Evolutionary conservation across 2,888 invertebrate genomes (phyloP), one percentile per base, ranked within the genome.

Genomic region (Troides helena): DNA sequence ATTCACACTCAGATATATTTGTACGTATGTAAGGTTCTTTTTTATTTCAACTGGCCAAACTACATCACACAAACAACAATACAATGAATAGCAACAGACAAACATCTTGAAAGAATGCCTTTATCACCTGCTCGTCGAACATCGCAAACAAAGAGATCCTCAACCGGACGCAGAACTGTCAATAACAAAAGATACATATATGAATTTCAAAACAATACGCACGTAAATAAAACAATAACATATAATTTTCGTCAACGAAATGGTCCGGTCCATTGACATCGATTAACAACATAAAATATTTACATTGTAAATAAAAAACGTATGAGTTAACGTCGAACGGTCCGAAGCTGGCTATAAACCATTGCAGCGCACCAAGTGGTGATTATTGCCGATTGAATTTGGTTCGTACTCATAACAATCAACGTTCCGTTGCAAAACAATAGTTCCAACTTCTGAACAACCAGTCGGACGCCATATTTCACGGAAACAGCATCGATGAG

Each of bases 371-470:
- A 73, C 68, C 72, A 71, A 81, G 78, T 61, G 58, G 62, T 70
- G 70, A 66, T 70, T 62, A 70, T 70, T 58, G 66, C 50, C 66
- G 66, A 66, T 70, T 70, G 70, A 70, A 66, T 66, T 70, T 59
- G 69, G 62, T 62, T 80, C 84, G 83, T 81, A 85, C 83, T 75
- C 85, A 88, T 79, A 88, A 88, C 88, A 88, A 82, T 68, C 77
- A 68, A 63, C 73, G 72, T 70, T 73, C 75, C 75, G 76, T 85
- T 79, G 74, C 82, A 85, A 84, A 88, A 88, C 89, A 88, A 77
- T 75, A 73, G 71, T 63, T 23, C n/a, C 58, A 30, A 23, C 23
- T 46, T 66, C 58, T n/a, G 58, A 70, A 66, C 70, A 70, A 80
- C 75, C 83, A 87, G 84, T 84, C 75, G 75, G 71, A 65, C 74